Evolutionary conservation across 1,140 invertebrate genomes (phyloP).

Genomic region (Plutomurus gul): DNA sequence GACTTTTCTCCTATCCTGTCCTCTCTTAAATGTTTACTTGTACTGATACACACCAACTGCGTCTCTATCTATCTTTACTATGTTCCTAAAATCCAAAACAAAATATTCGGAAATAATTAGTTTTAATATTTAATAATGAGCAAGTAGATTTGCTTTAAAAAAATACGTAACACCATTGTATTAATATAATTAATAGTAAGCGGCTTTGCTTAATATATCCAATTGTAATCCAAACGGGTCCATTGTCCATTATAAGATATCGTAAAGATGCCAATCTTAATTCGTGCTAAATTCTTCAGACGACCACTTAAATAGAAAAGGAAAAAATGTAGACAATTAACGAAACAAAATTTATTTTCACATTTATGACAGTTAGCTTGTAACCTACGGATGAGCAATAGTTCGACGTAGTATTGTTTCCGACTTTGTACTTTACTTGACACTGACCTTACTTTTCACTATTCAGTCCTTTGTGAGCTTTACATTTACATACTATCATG

Average conservation of each 20-base stretch:
- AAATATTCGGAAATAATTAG: too few species aligned
- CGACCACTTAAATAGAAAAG: not conserved
- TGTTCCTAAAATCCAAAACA: too few species aligned
- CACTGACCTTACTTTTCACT: slow-evolving; percentile 24
- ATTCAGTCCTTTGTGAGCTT: slow-evolving; percentile 26
- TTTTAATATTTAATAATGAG: too few species aligned
- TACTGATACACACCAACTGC: not conserved
- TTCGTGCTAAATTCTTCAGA: too few species aligned
- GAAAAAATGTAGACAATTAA: not conserved
- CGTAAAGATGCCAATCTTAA: too few species aligned
- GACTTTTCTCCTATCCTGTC: not conserved
- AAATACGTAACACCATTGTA: too few species aligned
- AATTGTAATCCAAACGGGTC: too few species aligned
- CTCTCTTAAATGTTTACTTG: not conserved
- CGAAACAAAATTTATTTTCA: not conserved
- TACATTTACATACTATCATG: not conserved
- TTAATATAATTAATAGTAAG: too few species aligned
- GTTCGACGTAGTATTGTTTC: not conserved
- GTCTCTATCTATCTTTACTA: too few species aligned
- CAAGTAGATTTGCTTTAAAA: too few species aligned
- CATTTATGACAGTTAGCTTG: not conserved
- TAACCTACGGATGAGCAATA: not conserved
- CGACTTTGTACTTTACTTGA: slow-evolving; percentile 7
- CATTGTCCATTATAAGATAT: too few species aligned
- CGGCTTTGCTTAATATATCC: too few species aligned